Evolutionary conservation across 2,888 invertebrate species (phyloP).

Genomic region (Phragmatobia fuliginosa): DNA sequence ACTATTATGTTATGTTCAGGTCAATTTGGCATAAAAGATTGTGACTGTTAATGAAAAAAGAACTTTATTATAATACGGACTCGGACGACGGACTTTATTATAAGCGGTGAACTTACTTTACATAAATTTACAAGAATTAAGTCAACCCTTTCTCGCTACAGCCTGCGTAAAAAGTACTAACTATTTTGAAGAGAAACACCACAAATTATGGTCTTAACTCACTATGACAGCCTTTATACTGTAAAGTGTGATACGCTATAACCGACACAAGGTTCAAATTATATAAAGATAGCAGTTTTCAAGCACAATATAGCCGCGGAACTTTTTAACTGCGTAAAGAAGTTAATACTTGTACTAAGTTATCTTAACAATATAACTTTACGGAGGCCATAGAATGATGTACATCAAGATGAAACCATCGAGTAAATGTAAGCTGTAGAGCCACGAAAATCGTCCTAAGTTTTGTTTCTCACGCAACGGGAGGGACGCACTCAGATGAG

Average conservation of each 20-base stretch:
- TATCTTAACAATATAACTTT: constrained; percentile 26
- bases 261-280: constrained; percentile 9
- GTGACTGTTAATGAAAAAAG: background rate
- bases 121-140: background rate
- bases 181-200: background rate
- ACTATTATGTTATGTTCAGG: background rate
- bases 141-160: background rate
- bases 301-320: constrained; percentile 4
- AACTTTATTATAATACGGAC: background rate
- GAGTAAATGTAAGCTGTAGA: constrained; percentile 61
- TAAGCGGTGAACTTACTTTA: background rate
- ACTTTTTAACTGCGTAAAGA: constrained; percentile 22
- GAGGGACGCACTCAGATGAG: constrained; percentile 31
- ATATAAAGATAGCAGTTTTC: constrained; percentile 13
- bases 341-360: constrained; percentile 14
- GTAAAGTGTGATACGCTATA: background rate
- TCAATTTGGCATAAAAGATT: background rate
- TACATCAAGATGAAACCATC: constrained; percentile 29
- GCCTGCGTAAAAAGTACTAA: background rate
- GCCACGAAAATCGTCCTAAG: constrained; percentile 66
- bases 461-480: constrained; percentile 67
- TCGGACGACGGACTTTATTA: background rate
- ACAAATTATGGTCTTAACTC: constrained; percentile 3
- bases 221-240: background rate
- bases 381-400: constrained; percentile 27